Conservation (phyloP, 2,113 vertebrate genomes). For the Pseudorhombus dupliciocellatus region DNA sequence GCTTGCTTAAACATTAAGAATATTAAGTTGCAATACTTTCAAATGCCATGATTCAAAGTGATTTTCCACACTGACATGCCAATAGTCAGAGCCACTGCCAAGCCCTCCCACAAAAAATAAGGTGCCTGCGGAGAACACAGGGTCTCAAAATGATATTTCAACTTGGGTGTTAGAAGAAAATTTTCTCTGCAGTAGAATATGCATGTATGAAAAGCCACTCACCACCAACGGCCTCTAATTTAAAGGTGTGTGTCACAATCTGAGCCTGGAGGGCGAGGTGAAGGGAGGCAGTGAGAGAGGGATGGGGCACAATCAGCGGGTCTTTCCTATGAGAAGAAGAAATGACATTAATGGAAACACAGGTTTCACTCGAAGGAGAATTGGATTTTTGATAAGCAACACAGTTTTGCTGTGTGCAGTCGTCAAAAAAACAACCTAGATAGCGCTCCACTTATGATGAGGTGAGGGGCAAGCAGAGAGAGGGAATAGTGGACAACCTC, state of each 20-base stretch:
- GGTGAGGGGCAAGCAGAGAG: constrained; percentile 71
- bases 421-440: constrained; percentile 51
- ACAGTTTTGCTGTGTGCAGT: constrained; percentile 3
- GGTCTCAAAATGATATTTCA: constrained; percentile 39
- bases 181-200: constrained; percentile 22
- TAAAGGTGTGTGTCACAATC: constrained; percentile 82
- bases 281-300: constrained; percentile 50
- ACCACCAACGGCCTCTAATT: constrained; percentile 89
- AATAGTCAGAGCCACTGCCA: constrained; percentile 47
- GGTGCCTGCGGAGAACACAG: constrained; percentile 30
- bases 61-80: constrained; percentile 25
- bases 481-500: constrained; percentile 82
- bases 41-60: constrained; percentile 44
- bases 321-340: constrained; percentile 55
- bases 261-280: constrained; percentile 78
- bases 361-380: constrained; percentile 25
- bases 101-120: constrained; percentile 50
- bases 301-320: constrained; percentile 66
- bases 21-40: constrained; percentile 28
- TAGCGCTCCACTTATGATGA: constrained; percentile 73
- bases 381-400: constrained; percentile 27
- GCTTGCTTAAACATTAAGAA: constrained; percentile 8
- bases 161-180: not conserved
- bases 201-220: constrained; percentile 50
- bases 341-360: not conserved